phyloP scores from a whole-genome alignment of 2,888 invertebrate species.

The Hydraecia micacea region DNA sequence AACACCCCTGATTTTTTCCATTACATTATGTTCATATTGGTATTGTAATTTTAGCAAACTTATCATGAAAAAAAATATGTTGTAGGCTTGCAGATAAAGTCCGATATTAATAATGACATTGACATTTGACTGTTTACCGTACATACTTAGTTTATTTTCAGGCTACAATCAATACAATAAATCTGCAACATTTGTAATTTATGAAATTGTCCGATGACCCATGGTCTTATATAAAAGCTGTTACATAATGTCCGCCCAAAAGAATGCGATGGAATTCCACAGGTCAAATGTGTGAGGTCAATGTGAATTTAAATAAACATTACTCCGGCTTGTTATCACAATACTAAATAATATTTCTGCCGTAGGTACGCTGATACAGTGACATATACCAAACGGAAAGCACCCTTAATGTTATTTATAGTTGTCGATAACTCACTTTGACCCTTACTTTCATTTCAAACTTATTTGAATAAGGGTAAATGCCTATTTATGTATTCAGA shows the following conservation, averaged over 20 bases:
- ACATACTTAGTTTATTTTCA: background rate
- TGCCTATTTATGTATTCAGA: slow-evolving; percentile 33
- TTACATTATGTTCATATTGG: slow-evolving; percentile 9
- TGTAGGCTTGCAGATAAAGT: background rate
- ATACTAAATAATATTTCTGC: slow-evolving; percentile 18
- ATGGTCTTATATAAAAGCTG: slow-evolving; percentile 12
- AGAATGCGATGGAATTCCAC: slow-evolving; percentile 17
- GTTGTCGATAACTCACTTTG: slow-evolving; percentile 45
- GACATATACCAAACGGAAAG: slow-evolving; percentile 33
- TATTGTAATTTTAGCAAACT: slow-evolving; percentile 2
- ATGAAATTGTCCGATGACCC: slow-evolving; percentile 29
- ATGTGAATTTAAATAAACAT: slow-evolving; percentile 45
- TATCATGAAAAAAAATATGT: background rate
- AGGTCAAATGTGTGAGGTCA: slow-evolving; percentile 38
- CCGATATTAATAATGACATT: slow-evolving; percentile 6
- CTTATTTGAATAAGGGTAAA: slow-evolving; percentile 47
- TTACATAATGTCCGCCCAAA: slow-evolving; percentile 27
- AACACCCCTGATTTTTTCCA: slow-evolving; percentile 16
- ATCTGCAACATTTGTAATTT: slow-evolving; percentile 3
- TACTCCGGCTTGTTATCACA: slow-evolving; percentile 15
- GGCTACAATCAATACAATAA: background rate
- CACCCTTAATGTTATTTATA: slow-evolving; percentile 50
- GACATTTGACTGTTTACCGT: slow-evolving; percentile 6
- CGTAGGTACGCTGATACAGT: slow-evolving; percentile 16
- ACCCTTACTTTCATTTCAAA: slow-evolving; percentile 51